These are phyloP conservation scores for Danaus melanippus DNA, from an alignment of 1,140 invertebrate species.

Conservation along the genomic window DNA sequence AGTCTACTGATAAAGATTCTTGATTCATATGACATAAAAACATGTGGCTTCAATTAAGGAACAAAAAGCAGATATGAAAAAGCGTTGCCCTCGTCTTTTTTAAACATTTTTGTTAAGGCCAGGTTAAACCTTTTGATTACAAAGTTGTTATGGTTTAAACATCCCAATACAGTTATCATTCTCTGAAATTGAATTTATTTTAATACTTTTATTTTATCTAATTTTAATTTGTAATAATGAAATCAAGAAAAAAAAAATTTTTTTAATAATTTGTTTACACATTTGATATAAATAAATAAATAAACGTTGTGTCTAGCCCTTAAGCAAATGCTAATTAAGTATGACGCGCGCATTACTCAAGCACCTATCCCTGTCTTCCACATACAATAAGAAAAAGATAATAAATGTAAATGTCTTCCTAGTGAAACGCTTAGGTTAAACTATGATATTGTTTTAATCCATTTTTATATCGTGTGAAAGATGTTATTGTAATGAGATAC, in stretches of 20 bases:
- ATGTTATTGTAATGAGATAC: slow-evolving; percentile 16
- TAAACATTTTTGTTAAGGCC: slow-evolving; percentile 33
- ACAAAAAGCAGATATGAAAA: slow-evolving; percentile 26
- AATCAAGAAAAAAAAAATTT: too few species aligned
- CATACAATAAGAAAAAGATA: slow-evolving; percentile 32
- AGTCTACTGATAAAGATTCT: slow-evolving; percentile 22
- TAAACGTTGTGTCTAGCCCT: slow-evolving; percentile 19
- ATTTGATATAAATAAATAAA: too few species aligned
- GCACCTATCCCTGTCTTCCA: slow-evolving; percentile 29
- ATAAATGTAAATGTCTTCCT: slow-evolving; percentile 46
- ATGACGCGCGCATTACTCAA: slow-evolving; percentile 52
- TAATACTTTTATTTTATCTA: too few species aligned
- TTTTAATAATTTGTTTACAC: too few species aligned
- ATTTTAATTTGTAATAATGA: too few species aligned
- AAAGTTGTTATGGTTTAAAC: too few species aligned
- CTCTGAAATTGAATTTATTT: too few species aligned
- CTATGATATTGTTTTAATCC: slow-evolving; percentile 32
- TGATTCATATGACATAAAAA: slow-evolving; percentile 36
- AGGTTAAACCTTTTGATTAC: not conserved
- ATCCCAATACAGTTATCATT: too few species aligned
- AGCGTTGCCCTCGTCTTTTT: slow-evolving; percentile 29
- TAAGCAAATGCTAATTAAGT: slow-evolving; percentile 56
- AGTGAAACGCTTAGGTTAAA: slow-evolving; percentile 33
- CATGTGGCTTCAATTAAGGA: slow-evolving; percentile 51
- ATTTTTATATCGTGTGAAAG: slow-evolving; percentile 24